A percentile compares a stretch with the other conserved stretches of the same genome.
Conservation (phyloP, 2,113 vertebrate species). For the Glaucidium brasilianum region DNA sequence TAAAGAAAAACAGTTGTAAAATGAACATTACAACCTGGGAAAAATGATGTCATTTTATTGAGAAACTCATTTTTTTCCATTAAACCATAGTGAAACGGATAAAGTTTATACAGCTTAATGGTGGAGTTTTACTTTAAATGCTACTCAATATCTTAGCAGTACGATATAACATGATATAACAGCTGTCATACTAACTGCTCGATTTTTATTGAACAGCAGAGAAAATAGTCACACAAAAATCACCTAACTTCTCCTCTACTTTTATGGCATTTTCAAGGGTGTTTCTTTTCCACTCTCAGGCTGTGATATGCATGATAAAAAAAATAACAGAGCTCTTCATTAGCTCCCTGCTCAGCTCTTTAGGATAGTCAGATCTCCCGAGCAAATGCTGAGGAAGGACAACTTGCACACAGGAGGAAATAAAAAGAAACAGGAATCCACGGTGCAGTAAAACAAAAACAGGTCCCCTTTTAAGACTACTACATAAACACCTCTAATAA, state of each 20-base stretch:
- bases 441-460: conserved; percentile 45
- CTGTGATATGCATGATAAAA: neutral
- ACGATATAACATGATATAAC: conserved; percentile 50
- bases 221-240: conserved; percentile 36
- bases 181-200: conserved; percentile 64
- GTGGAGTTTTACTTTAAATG: conserved; percentile 60
- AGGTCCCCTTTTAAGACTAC: conserved; percentile 59
- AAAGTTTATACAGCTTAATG: conserved; percentile 65
- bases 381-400: neutral
- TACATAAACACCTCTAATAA: conserved; percentile 66
- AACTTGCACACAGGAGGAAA: neutral
- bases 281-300: neutral
- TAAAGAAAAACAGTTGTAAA: conserved; percentile 70
- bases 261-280: conserved; percentile 25
- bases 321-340: neutral
- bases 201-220: conserved; percentile 49
- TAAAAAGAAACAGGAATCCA: conserved; percentile 44
- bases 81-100: conserved; percentile 60
- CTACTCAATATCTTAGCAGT: conserved; percentile 49
- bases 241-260: conserved; percentile 29
- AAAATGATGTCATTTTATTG: conserved; percentile 68
- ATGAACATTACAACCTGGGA: conserved; percentile 46
- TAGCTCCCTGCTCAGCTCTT: neutral
- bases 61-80: conserved; percentile 60
- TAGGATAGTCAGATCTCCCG: neutral